Base-by-base conservation (phyloP, 2,113 vertebrate genomes). In the Labrus mixtus region DNA sequence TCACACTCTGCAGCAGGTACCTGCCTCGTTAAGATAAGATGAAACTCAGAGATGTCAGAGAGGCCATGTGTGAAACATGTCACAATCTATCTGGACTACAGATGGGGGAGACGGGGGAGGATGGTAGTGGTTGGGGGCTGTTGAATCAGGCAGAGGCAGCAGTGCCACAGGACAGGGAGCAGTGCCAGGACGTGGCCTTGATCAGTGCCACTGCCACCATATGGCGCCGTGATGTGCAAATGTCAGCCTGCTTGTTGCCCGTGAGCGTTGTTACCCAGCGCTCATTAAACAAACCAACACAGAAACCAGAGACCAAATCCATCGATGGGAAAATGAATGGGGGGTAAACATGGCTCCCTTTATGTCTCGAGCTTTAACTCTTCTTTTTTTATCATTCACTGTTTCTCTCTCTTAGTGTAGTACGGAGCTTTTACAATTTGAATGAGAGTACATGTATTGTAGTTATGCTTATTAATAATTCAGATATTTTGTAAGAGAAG, bases 161-260 rank as follows among this genome's bases (percentile, higher is more conserved):
- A 77, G 50, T 65, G 75, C 61, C 59, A 66, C 62, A 62, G 64
- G 82, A 46, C 61, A 68, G 55, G 61, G 41, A 57, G 3, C 1
- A 1, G 22, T 71, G 75, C 61, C 82, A 85, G 54, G n/a, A 20
- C 60, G 59, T 68, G 68, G 57, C 53, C 72, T 66, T 75, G 72
- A 89, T 87, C 82, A 59, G 33, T 57, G 68, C 50, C 60, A 51
- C 56, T 60, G 68, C 45, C 60, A 45, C 56, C 59, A 73, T 89
- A 85, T 78, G 80, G 68, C 63, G 48, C 57, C 56, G 70, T 60
- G 61, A 78, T 79, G 73, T 48, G 46, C 39, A 83, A 82, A 78
- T 66, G 66, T 71, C 77, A 57, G 64, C 54, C 53, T 73, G 36
- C 60, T 56, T 68, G 50, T 64, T 70, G 20, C 68, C 41, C 25